These are phyloP conservation scores for Urosaurus nigricauda DNA, from an alignment of 2,797 vertebrate genomes.

Conservation along the genomic window DNA sequence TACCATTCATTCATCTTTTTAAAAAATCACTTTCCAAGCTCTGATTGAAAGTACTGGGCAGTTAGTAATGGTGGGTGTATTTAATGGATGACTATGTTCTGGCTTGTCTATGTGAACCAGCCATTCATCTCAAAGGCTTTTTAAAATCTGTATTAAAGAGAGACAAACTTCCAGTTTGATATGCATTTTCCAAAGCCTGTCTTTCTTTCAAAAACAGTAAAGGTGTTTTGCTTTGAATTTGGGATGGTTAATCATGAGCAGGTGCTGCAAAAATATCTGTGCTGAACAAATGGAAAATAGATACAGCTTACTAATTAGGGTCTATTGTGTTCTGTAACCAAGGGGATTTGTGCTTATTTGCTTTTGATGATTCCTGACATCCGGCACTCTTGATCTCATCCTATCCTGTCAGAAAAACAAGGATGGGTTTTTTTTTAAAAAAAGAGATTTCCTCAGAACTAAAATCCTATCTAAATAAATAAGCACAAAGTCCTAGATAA, in stretches of 20 bases:
- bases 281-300: neutral
- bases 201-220: neutral
- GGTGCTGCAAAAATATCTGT: constrained; percentile 19
- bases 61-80: neutral
- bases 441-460: constrained; percentile 1
- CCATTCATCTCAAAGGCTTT: neutral
- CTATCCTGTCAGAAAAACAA: constrained; percentile 24
- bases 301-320: constrained; percentile 8
- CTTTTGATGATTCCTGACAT: constrained; percentile 13
- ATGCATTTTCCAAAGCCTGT: constrained; percentile 2
- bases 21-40: neutral
- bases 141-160: neutral
- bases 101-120: neutral
- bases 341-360: constrained; percentile 10
- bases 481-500: constrained; percentile 10
- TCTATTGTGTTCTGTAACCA: constrained; percentile 21
- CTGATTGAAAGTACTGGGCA: neutral
- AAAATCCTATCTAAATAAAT: neutral
- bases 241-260: neutral
- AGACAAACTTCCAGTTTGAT: neutral
- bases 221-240: constrained; percentile 32
- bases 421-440: neutral
- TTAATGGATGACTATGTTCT: neutral
- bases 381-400: neutral
- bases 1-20: too few relatives aligned